Conservation (phyloP, 2,113 vertebrate genomes). For the Bagarius yarrelli region DNA sequence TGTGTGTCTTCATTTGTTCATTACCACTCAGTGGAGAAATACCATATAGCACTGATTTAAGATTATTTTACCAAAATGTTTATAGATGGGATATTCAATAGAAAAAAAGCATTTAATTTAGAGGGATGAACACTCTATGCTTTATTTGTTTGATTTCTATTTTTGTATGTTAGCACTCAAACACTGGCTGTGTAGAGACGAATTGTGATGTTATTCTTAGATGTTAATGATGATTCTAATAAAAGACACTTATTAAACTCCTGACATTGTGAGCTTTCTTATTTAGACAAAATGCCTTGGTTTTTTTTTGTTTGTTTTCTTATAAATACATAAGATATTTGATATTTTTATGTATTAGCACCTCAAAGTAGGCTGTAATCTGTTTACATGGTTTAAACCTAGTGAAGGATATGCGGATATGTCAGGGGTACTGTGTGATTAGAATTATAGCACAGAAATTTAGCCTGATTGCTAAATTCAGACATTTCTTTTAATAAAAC, state of each 20-base stretch:
- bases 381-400: not conserved
- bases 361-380: not conserved
- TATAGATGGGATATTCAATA: slow-evolving; percentile 51
- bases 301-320: not conserved
- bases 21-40: slow-evolving; percentile 59
- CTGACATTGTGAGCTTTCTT: slow-evolving; percentile 79
- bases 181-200: slow-evolving; percentile 79
- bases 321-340: not conserved
- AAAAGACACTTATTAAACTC: slow-evolving; percentile 85
- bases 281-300: slow-evolving; percentile 58
- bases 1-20: slow-evolving; percentile 44
- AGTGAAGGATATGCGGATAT: not conserved
- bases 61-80: slow-evolving; percentile 54
- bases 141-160: slow-evolving; percentile 71
- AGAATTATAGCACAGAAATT: not conserved
- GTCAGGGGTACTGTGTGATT: not conserved
- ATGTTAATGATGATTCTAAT: slow-evolving; percentile 85
- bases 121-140: slow-evolving; percentile 69
- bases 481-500: not conserved
- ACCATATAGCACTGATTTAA: slow-evolving; percentile 65
- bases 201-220: slow-evolving; percentile 71
- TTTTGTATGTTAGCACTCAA: slow-evolving; percentile 82
- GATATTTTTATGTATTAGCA: not conserved
- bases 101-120: slow-evolving; percentile 45
- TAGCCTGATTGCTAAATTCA: not conserved